Evolutionary conservation across 2,888 invertebrate species (phyloP), one percentile per base, ranked within the genome.

Genomic region (Germaria angustata): DNA sequence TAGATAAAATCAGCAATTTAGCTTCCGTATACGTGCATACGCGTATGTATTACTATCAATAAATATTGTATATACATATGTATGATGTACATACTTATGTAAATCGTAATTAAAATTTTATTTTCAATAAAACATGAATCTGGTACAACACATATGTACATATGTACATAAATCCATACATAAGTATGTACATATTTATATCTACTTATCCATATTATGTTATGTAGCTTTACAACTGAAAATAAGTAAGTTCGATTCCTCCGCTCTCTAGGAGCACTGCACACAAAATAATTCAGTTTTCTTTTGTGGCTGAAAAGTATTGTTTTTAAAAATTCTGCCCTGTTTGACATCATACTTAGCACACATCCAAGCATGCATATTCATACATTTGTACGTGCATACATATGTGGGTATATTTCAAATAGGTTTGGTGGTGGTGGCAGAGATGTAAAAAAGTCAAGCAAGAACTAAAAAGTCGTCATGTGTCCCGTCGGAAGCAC

Each of bases 371-470:
- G 11, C 11, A 46, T 11, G 13, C 11, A 46, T 9, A 4, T 44
- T 7, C 44, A 44, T 44, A 0, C 15, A 17, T 17, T 7, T 15
- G 6, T 44, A 3, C 17, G 8, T 44, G 8, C 2, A 17, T 17
- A 5, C 20, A 17, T 44, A 20, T 8, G 2, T 17, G 17, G 24
- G n/a, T 7, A 8, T 46, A 20, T 46, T 1, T n/a, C 0, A 2
- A 2, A 6, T 0, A 2, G 46, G 32, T 51, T 57, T 73, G 9
- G 72, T 75, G 55, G 72, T 75, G 55, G 59, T 55, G 66, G 75
- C 80, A 76, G 80, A 76, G 63, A 71, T 39, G 66, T 66, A 32
- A 22, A 61, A 34, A 57, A 55, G 11, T 24, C 39, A 59, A 65
- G 41, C 32, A 73, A 44, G 44, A 63, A 55, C 63, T 15, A 32